These are phyloP conservation scores for Zosterops hypoxanthus DNA, from an alignment of 2,113 vertebrate genomes.

Conservation along the genomic window DNA sequence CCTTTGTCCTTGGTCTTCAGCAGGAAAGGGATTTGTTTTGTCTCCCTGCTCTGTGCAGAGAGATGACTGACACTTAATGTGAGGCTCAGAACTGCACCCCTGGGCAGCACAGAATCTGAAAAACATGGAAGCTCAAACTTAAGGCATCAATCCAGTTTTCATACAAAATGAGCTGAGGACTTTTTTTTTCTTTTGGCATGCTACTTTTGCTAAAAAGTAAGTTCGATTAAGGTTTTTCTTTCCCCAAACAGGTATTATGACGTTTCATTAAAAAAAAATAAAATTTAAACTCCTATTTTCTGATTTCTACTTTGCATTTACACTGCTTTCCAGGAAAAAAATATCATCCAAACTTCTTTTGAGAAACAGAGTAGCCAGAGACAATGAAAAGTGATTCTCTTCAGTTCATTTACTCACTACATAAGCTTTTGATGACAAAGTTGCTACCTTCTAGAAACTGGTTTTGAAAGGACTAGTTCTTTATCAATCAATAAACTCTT, in stretches of 20 bases:
- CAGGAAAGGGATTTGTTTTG: background rate
- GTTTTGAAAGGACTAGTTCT: background rate
- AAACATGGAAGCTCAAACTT: background rate
- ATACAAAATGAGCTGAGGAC: background rate
- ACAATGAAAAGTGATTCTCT: background rate
- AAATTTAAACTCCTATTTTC: background rate
- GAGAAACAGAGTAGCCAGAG: background rate
- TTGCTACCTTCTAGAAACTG: background rate
- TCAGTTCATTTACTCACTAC: background rate
- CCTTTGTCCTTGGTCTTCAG: background rate
- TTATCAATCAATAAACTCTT: background rate
- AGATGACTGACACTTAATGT: background rate
- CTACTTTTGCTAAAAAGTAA: background rate
- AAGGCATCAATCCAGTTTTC: background rate
- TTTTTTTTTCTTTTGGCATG: background rate
- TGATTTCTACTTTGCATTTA: background rate
- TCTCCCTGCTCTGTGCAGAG: background rate
- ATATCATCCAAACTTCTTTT: background rate
- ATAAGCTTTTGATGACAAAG: background rate
- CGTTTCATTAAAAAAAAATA: background rate
- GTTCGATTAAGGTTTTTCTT: background rate
- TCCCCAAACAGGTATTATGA: background rate
- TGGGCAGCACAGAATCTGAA: background rate
- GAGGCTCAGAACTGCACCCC: background rate
- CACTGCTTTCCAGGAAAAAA: background rate